These are phyloP conservation scores for Smutsia temminckii DNA, from an alignment of 2,797 vertebrate species.

Conservation along the genomic window DNA sequence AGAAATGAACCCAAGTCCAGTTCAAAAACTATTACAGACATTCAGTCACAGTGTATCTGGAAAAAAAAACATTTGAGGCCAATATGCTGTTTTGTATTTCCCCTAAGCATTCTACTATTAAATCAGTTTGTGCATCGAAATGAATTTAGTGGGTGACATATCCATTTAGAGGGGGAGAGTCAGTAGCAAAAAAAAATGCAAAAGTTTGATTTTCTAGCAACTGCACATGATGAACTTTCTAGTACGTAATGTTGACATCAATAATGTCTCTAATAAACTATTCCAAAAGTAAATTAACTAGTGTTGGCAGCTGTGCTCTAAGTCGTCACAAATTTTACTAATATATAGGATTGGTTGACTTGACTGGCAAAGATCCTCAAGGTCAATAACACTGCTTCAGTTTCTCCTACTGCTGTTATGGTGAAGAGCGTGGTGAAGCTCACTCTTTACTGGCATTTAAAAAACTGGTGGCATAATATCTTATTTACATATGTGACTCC, in stretches of 20 bases:
- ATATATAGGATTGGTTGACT: neutral
- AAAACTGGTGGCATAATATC: neutral
- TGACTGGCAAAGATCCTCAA: neutral
- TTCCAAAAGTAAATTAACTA: neutral
- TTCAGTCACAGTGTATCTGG: neutral
- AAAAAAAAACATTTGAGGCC: neutral
- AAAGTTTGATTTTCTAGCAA: constrained; percentile 49
- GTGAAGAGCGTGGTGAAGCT: neutral
- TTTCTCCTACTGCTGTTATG: neutral
- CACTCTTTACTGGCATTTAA: neutral
- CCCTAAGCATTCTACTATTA: neutral
- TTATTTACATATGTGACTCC: neutral
- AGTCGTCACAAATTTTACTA: neutral
- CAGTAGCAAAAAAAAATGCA: neutral
- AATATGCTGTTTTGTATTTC: neutral
- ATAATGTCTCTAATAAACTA: neutral
- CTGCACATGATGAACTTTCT: neutral
- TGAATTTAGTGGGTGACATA: neutral
- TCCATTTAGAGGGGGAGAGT: neutral
- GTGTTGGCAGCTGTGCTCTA: neutral
- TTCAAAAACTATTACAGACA: neutral
- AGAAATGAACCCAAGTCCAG: constrained; percentile 16
- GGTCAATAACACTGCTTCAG: neutral
- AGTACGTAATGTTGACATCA: neutral
- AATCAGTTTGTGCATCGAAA: neutral